Conservation (phyloP, 2,888 invertebrate species). For the Pomacea canaliculata region DNA sequence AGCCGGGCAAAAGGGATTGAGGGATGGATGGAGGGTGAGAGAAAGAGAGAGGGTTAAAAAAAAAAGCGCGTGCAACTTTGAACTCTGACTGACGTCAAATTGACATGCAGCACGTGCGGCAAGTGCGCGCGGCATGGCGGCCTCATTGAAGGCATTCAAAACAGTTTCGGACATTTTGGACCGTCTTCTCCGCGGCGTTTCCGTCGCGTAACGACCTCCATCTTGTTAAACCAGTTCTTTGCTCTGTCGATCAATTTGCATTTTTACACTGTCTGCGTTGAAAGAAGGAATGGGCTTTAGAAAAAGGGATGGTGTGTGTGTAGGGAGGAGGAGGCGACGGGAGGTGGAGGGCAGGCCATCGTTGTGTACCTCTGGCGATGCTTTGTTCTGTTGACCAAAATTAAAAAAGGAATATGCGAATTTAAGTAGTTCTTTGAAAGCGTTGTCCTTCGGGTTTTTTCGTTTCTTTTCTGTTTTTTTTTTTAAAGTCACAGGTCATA, state of each 20-base stretch:
- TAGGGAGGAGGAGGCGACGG: slow-evolving; percentile 2
- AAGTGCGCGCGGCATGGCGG: slow-evolving; percentile 1
- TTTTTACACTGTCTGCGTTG: slow-evolving; percentile 3
- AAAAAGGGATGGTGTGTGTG: neutral
- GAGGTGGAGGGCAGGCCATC: neutral
- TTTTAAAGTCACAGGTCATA: no score
- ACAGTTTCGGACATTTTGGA: slow-evolving; percentile 17
- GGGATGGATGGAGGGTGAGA: no score
- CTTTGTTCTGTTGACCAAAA: no score
- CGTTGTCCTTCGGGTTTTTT: no score
- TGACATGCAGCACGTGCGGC: slow-evolving; percentile 24
- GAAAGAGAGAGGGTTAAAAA: no score
- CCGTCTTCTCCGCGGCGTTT: slow-evolving; percentile 1
- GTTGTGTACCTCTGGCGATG: neutral
- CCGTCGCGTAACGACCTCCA: slow-evolving; percentile 16
- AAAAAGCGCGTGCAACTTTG: neutral
- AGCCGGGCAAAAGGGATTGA: no score
- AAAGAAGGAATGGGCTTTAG: neutral
- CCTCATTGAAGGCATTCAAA: slow-evolving; percentile 11
- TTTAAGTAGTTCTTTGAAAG: no score
- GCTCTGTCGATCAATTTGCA: slow-evolving; percentile 18
- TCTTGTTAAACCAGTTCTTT: slow-evolving; percentile 13
- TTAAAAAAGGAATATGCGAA: no score
- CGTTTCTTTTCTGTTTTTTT: no score
- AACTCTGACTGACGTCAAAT: slow-evolving; percentile 16